phyloP scores from a whole-genome alignment of 1,140 invertebrate species.

The Drosophila sucinea region DNA sequence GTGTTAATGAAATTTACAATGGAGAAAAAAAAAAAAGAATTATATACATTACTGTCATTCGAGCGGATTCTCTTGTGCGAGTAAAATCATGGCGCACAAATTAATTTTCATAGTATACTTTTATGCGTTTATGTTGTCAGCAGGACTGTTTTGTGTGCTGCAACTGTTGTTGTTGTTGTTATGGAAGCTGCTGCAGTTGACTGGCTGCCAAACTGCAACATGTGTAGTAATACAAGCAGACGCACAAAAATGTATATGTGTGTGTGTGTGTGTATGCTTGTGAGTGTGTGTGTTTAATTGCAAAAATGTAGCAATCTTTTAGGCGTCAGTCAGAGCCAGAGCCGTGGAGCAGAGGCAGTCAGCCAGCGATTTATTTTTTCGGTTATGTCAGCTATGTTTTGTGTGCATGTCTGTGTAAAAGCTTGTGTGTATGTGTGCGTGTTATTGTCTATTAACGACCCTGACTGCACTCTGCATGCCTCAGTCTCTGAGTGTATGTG shows the following conservation, averaged over 20 bases:
- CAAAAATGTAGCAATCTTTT: conserved; percentile 80
- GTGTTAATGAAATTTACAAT: conserved; percentile 60
- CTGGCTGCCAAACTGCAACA: conserved; percentile 65
- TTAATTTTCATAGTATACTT: conserved; percentile 70
- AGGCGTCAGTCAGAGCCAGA: conserved; percentile 50
- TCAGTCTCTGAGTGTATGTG: conserved; percentile 19
- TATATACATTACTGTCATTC: conserved; percentile 28
- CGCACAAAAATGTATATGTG: conserved; percentile 23
- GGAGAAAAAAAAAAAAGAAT: conserved; percentile 7
- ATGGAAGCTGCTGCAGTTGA: conserved; percentile 32
- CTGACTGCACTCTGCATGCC: conserved; percentile 46
- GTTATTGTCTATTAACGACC: conserved; percentile 72
- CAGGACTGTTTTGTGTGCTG: conserved; percentile 56
- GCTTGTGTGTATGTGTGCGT: conserved; percentile 14
- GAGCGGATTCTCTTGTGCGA: conserved; percentile 4
- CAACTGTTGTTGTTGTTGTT: conserved; percentile 40
- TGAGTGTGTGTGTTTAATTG: conserved; percentile 65
- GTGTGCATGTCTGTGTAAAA: conserved; percentile 30
- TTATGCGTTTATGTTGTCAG: conserved; percentile 74
- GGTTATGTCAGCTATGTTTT: conserved; percentile 62
- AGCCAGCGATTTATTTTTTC: conserved; percentile 31
- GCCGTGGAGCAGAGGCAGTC: conserved; percentile 22
- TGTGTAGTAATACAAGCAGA: conserved; percentile 46
- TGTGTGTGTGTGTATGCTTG: conserved; percentile 33
- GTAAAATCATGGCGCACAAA: conserved; percentile 59